Evolutionary conservation across 2,888 invertebrate species (phyloP).

Genomic region (Automeris io): DNA sequence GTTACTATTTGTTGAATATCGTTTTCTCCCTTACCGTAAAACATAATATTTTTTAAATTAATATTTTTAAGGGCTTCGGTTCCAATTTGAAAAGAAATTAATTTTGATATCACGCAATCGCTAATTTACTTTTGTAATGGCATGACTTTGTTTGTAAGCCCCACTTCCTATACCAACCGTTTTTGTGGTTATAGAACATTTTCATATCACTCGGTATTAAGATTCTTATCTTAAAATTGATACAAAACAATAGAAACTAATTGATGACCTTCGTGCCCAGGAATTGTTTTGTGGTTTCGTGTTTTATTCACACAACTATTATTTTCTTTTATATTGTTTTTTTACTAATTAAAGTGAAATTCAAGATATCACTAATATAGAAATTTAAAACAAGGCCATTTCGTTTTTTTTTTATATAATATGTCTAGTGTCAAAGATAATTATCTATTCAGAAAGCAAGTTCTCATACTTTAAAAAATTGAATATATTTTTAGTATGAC

Average conservation of each 20-base stretch:
- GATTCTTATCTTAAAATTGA: slow-evolving; percentile 32
- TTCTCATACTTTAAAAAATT: too few relatives aligned
- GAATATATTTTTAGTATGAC: too few relatives aligned
- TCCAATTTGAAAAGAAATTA: slow-evolving; percentile 52
- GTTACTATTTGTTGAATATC: too few relatives aligned
- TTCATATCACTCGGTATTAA: slow-evolving; percentile 38
- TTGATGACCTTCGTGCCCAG: neutral
- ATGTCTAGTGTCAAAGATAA: too few relatives aligned
- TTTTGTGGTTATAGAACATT: slow-evolving; percentile 52
- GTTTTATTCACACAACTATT: too few relatives aligned
- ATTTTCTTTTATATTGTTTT: too few relatives aligned
- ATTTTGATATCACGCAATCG: slow-evolving; percentile 64
- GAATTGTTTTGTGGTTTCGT: neutral
- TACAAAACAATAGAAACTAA: neutral
- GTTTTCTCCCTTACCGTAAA: neutral
- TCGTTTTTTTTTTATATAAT: too few relatives aligned
- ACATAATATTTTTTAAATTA: neutral
- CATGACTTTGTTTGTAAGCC: slow-evolving; percentile 51
- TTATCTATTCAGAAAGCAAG: too few relatives aligned
- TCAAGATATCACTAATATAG: too few relatives aligned
- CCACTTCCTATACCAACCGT: slow-evolving; percentile 40
- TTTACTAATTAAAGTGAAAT: too few relatives aligned
- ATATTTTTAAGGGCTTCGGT: too few relatives aligned
- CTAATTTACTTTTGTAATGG: slow-evolving; percentile 55
- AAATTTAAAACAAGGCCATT: too few relatives aligned